These are phyloP conservation scores for Callipepla californica DNA, from an alignment of 2,113 vertebrate genomes.

Conservation along the genomic window DNA sequence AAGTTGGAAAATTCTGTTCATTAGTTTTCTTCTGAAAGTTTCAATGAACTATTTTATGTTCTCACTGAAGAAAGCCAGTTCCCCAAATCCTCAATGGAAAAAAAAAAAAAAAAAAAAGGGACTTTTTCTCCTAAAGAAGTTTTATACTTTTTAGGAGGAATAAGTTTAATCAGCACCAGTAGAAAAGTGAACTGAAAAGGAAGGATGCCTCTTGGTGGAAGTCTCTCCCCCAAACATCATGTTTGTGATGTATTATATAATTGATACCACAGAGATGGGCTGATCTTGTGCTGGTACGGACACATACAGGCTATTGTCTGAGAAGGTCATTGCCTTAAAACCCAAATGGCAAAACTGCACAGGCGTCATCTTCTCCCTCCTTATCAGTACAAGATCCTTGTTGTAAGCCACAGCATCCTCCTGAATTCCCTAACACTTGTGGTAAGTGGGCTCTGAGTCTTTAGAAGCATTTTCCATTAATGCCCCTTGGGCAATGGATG, in stretches of 20 bases:
- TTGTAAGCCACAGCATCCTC: neutral
- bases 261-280: neutral
- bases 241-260: neutral
- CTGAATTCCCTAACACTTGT: neutral
- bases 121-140: neutral
- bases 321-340: neutral
- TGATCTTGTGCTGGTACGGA: neutral
- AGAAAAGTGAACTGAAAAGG: neutral
- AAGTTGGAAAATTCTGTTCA: conserved; percentile 72
- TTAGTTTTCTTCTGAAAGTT: conserved; percentile 55
- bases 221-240: neutral
- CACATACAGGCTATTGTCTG: neutral
- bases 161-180: conserved; percentile 3
- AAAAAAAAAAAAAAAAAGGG: neutral
- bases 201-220: neutral
- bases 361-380: neutral
- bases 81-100: neutral
- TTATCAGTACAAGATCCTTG: neutral
- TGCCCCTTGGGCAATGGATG: neutral
- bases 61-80: conserved; percentile 18
- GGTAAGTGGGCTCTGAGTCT: neutral
- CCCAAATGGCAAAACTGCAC: neutral
- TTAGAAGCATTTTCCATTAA: neutral
- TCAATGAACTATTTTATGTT: conserved; percentile 56
- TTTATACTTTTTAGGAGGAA: neutral